Evolutionary conservation across 2,888 invertebrate species (phyloP), one percentile per base, ranked within the genome.

Genomic region (Nymphalis c-album): DNA sequence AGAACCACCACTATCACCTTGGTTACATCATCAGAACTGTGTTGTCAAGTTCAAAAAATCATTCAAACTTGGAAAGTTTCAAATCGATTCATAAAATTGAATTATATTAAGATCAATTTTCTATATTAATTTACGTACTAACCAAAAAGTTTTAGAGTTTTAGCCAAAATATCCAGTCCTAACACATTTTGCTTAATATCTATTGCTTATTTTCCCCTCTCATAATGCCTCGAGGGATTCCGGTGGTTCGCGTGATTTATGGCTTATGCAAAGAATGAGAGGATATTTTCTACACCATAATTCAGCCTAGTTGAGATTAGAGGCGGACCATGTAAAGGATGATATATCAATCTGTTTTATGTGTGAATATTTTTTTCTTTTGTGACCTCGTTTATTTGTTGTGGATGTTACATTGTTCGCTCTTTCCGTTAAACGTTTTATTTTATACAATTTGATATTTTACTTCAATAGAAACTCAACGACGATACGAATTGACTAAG

Each of bases 281-380:
- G 85, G 84, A 89, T 90, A 88, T 90, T 89, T 89, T 88, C 88
- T 86, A 82, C 85, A 85, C 86, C 86, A 89, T 90, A 90, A 90
- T 89, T 90, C 89, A 89, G 82, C 83, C 81, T 87, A 87, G 85
- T 89, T 86, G 86, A 89, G 89, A 90, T 89, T 87, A 88, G 84
- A 85, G 82, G 80, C 82, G 83, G 84, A 80, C 70, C 79, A 78
- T 77, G 77, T 78, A 77, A 77, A 80, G 80, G 78, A 85, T 84
- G 86, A 85, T 87, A 85, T 86, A 87, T 88, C 87, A 86, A 86
- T 89, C 82, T 83, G 80, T 82, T 80, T 69, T 67, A 67, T 64
- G 69, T 59, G 67, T 55, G 61, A 67, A 57, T 64, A 59, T 59
- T 63, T 58, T n/a, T 67, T 63, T 64, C 59, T 53, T 65, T 66